Conservation (phyloP, 2,797 vertebrate genomes). For the Malurus leucopterus region DNA sequence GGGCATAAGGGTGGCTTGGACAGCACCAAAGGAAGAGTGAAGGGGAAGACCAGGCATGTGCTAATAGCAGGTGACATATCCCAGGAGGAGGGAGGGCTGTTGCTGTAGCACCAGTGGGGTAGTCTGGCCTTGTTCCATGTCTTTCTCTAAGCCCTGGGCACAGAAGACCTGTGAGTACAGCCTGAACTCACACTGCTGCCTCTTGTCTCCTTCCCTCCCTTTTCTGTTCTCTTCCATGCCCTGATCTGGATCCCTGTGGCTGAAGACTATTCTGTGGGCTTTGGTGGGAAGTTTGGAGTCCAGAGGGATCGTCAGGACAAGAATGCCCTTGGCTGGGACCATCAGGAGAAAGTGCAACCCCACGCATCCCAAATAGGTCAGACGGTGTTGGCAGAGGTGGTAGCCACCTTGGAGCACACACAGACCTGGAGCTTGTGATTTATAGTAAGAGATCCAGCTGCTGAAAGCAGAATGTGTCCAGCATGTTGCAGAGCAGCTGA, state of each 20-base stretch:
- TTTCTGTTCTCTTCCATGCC: not conserved
- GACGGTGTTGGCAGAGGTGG: not conserved
- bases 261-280: slow-evolving; percentile 83
- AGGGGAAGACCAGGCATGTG: not conserved
- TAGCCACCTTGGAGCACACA: not conserved
- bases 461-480: not conserved
- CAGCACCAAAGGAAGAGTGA: not conserved
- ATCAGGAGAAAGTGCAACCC: slow-evolving; percentile 55
- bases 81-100: not conserved
- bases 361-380: slow-evolving; percentile 64
- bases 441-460: not conserved
- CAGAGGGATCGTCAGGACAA: slow-evolving; percentile 84
- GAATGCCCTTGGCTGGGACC: slow-evolving; percentile 62
- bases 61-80: not conserved
- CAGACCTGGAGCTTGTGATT: not conserved
- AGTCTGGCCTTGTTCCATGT: not conserved
- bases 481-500: not conserved
- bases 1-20: not conserved
- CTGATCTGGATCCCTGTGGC: not conserved
- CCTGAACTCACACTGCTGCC: not conserved
- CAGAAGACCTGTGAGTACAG: not conserved
- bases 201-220: not conserved
- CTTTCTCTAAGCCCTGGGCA: not conserved
- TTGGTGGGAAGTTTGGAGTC: slow-evolving; percentile 86
- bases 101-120: not conserved